These are phyloP conservation scores for Pristiophorus japonicus DNA, from an alignment of 2,113 vertebrate genomes.

Conservation along the genomic window DNA sequence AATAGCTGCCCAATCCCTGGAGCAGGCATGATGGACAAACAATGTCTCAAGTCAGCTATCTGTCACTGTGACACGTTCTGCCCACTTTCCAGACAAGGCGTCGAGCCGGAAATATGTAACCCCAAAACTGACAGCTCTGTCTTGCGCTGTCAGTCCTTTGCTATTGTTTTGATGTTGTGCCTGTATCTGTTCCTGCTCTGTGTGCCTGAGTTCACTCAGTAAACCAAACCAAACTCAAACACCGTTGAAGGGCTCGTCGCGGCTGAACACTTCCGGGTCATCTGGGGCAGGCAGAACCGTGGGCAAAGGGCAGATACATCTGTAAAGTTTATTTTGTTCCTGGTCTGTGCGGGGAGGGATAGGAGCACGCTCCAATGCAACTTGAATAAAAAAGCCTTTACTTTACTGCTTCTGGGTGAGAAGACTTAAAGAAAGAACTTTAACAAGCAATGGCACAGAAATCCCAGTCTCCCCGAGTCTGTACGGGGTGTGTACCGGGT, in stretches of 20 bases:
- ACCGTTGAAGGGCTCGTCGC: background rate
- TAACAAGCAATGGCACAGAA: no score
- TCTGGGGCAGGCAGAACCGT: background rate
- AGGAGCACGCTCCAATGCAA: background rate
- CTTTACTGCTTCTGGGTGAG: background rate
- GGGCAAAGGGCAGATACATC: background rate
- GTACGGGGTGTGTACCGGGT: no score
- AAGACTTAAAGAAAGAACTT: no score
- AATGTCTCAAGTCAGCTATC: slow-evolving; percentile 1
- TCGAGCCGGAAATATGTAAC: background rate
- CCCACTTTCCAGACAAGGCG: background rate
- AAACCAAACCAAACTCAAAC: background rate
- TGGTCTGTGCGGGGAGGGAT: background rate
- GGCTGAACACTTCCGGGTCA: background rate
- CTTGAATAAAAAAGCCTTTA: background rate
- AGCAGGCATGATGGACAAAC: slow-evolving; percentile 11
- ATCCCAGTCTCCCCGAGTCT: no score
- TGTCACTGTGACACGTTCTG: background rate
- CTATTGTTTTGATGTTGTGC: background rate
- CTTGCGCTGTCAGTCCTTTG: background rate
- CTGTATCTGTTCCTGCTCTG: background rate
- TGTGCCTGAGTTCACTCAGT: background rate
- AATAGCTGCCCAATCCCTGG: background rate
- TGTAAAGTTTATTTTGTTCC: background rate
- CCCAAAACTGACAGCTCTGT: background rate